A percentile compares a stretch with the other conserved stretches of the same genome.
phyloP scores from a whole-genome alignment of 2,113 vertebrate species.

The Apteryx owenii region DNA sequence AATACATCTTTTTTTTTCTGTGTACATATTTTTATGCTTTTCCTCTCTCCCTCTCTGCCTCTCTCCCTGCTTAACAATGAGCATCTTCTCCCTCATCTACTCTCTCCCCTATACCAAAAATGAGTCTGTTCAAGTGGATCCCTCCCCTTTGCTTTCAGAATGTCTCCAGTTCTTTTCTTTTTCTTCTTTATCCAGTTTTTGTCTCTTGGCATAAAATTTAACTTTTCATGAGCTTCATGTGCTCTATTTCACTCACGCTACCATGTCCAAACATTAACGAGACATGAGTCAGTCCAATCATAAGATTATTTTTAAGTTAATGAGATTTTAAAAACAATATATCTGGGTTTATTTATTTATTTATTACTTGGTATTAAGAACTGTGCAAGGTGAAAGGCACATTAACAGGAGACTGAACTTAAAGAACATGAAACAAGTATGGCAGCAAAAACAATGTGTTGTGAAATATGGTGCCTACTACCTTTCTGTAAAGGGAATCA shows the following conservation, averaged over 20 bases:
- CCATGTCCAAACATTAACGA: background rate
- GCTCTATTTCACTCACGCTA: background rate
- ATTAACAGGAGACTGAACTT: background rate
- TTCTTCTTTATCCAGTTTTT: background rate
- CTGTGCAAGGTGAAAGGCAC: background rate
- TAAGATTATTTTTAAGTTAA: background rate
- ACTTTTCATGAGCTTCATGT: background rate
- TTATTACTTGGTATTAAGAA: background rate
- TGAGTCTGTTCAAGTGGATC: background rate
- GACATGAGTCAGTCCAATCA: background rate
- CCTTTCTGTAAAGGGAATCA: background rate
- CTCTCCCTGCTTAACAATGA: background rate
- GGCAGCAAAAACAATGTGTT: background rate
- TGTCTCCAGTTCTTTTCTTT: background rate
- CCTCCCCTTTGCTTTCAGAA: background rate
- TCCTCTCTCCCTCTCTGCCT: background rate
- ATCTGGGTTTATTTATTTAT: background rate
- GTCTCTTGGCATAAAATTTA: background rate
- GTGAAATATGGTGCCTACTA: background rate
- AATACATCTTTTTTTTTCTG: background rate
- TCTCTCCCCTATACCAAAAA: background rate
- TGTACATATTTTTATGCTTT: background rate
- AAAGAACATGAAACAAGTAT: background rate
- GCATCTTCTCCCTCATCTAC: background rate
- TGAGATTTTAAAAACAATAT: background rate